These are phyloP conservation scores for Gryllus longicercus DNA, from an alignment of 2,888 invertebrate species.

Conservation along the genomic window DNA sequence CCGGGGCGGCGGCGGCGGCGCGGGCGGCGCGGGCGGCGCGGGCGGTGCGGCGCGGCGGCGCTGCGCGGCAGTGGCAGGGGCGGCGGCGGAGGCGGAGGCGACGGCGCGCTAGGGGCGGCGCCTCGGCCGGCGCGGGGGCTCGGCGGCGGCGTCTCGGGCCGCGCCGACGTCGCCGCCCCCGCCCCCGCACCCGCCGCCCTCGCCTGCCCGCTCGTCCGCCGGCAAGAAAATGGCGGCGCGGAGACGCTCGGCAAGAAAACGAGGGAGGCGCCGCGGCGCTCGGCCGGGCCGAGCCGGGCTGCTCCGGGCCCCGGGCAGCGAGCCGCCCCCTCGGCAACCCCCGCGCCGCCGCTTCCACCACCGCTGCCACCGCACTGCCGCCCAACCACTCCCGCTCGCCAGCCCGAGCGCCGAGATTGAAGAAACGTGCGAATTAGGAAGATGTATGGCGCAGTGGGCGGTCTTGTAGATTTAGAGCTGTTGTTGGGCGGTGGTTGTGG, in stretches of 20 bases:
- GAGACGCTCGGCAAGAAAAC: neutral
- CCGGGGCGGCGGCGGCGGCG: neutral
- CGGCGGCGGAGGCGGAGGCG: neutral
- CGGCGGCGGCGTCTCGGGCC: neutral
- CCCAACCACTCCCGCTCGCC: too few relatives aligned
- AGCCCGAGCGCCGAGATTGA: too few relatives aligned
- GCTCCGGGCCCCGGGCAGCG: neutral
- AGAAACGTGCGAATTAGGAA: too few relatives aligned
- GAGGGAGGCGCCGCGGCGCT: neutral
- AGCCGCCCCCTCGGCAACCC: neutral
- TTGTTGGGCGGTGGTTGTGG: too few relatives aligned
- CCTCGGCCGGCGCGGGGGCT: neutral
- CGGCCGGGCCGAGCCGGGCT: neutral
- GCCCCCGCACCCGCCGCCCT: neutral
- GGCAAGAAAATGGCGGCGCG: constrained; percentile 2
- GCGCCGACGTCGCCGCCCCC: neutral
- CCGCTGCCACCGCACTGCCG: too few relatives aligned
- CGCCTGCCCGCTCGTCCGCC: neutral
- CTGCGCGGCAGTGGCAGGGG: neutral
- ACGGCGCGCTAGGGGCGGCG: neutral
- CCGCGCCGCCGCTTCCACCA: too few relatives aligned
- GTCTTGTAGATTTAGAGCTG: too few relatives aligned
- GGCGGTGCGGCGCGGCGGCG: neutral
- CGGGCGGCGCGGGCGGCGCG: neutral
- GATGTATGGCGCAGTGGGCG: too few relatives aligned